Conservation (phyloP, 2,797 vertebrate genomes). For the Sciurus vulgaris region DNA sequence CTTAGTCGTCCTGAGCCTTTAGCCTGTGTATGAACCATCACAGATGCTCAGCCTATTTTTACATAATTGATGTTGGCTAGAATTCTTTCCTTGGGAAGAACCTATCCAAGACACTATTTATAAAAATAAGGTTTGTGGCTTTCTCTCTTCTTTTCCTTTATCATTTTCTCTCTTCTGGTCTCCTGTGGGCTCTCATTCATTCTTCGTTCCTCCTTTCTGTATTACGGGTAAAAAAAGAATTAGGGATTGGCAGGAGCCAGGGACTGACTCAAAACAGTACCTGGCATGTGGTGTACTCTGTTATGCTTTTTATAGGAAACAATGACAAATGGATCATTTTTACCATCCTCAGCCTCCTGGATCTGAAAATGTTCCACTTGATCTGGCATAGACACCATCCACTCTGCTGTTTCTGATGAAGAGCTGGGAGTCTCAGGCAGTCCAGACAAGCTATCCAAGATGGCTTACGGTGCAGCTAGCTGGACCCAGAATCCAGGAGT, state of each 20-base stretch:
- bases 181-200: constrained; percentile 14
- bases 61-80: neutral
- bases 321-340: neutral
- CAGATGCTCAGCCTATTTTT: neutral
- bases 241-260: neutral
- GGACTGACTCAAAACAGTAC: constrained; percentile 4
- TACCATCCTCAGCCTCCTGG: neutral
- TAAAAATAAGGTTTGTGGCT: neutral
- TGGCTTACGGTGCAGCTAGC: neutral
- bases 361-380: neutral
- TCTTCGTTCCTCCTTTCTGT: constrained; percentile 6
- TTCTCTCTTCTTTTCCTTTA: neutral
- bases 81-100: constrained; percentile 14
- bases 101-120: neutral
- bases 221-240: constrained; percentile 48
- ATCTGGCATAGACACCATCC: neutral
- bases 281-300: neutral
- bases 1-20: neutral
- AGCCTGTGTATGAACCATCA: neutral
- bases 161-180: constrained; percentile 13
- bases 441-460: neutral
- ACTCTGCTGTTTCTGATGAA: neutral
- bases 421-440: neutral
- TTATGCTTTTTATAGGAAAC: constrained; percentile 28
- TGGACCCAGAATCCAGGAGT: neutral